A percentile compares a stretch with the other conserved stretches of the same genome.
Conservation (phyloP, 2,888 invertebrate species). For the Agonopterix arenella region DNA sequence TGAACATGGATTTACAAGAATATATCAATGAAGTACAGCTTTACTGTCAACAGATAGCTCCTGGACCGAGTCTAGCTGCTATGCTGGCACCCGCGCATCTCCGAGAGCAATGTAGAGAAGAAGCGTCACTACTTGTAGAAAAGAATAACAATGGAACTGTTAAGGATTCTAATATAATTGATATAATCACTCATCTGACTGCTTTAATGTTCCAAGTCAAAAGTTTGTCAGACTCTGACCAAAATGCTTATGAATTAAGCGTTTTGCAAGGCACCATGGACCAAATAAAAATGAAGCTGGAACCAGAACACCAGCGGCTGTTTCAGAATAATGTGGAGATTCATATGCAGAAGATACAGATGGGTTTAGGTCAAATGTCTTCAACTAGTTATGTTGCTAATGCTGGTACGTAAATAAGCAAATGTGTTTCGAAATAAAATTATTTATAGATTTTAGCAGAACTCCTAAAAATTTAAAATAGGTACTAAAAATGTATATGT, state of each 20-base stretch:
- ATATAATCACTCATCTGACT: constrained; percentile 90
- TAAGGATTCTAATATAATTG: constrained; percentile 80
- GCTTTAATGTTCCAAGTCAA: constrained; percentile 94
- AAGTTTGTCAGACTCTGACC: constrained; percentile 85
- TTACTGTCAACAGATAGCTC: constrained; percentile 90
- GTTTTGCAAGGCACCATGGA: constrained; percentile 94
- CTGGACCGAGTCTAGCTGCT: constrained; percentile 89
- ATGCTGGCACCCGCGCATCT: constrained; percentile 93
- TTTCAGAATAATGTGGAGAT: constrained; percentile 94
- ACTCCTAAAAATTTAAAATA: no score
- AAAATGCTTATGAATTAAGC: constrained; percentile 93
- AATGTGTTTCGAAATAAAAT: constrained; percentile 5
- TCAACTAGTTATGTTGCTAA: constrained; percentile 41
- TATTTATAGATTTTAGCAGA: background rate
- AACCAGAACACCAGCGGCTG: constrained; percentile 83
- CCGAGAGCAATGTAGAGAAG: constrained; percentile 90
- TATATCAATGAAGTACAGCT: constrained; percentile 91
- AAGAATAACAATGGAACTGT: constrained; percentile 80
- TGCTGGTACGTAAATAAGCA: constrained; percentile 33
- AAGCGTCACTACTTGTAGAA: constrained; percentile 88
- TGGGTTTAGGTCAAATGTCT: constrained; percentile 77
- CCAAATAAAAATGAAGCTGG: constrained; percentile 88
- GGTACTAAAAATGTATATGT: no score
- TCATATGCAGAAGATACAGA: constrained; percentile 92
- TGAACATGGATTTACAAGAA: constrained; percentile 92